Conservation (phyloP, 2,888 invertebrate species). For the Platynereis dumerilii region DNA sequence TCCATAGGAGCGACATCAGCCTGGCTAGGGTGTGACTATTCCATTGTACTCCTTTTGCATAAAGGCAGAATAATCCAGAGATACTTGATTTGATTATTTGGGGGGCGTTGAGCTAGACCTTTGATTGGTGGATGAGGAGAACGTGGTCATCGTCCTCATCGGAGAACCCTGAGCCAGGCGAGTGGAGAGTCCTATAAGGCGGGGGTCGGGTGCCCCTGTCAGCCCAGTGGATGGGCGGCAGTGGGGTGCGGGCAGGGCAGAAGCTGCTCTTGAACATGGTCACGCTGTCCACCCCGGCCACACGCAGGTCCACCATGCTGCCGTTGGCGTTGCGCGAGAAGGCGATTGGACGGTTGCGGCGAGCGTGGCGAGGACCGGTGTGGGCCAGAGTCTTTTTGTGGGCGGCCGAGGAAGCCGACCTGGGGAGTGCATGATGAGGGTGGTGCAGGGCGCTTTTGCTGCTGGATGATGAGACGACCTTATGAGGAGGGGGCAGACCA, state of each 20-base stretch:
- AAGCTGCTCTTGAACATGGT: constrained; percentile 21
- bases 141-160: constrained; percentile 25
- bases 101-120: constrained; percentile 8
- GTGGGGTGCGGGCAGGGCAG: constrained; percentile 9
- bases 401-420: background rate
- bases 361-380: too few relatives aligned
- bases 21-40: too few relatives aligned
- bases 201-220: constrained; percentile 3
- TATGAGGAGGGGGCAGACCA: background rate
- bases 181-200: constrained; percentile 17
- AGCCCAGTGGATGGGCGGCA: background rate
- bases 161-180: constrained; percentile 17
- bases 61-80: too few relatives aligned
- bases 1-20: too few relatives aligned
- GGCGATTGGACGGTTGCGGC: constrained; percentile 16
- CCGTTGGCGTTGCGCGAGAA: constrained; percentile 25
- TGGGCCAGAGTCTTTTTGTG: background rate
- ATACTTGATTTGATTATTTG: too few relatives aligned
- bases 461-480: background rate
- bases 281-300: constrained; percentile 21
- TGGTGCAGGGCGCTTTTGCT: background rate
- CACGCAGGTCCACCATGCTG: constrained; percentile 25
- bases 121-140: constrained; percentile 22
- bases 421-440: background rate
- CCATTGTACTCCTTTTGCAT: too few relatives aligned